These are phyloP conservation scores for Drosophila pseudoananassae DNA, from an alignment of 1,140 invertebrate species.

Conservation along the genomic window DNA sequence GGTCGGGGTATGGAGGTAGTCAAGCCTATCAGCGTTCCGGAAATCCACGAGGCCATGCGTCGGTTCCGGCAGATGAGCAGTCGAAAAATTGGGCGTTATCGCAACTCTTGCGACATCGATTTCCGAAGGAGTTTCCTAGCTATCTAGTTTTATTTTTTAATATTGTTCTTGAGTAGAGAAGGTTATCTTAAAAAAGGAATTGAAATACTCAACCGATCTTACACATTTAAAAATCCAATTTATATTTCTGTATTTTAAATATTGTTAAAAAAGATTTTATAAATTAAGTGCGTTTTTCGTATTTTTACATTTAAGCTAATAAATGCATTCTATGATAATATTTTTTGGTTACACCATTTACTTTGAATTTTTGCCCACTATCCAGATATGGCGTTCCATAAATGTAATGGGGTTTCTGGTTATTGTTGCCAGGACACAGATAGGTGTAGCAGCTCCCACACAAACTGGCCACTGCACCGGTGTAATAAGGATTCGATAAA, in stretches of 20 bases:
- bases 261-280: too few species aligned
- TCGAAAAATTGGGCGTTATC: conserved; percentile 74
- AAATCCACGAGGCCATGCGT: conserved; percentile 83
- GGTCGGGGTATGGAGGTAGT: conserved; percentile 81
- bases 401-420: neutral
- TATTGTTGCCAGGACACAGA: neutral
- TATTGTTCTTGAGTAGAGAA: neutral
- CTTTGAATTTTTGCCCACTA: neutral
- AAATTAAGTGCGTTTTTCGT: too few species aligned
- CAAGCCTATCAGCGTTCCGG: conserved; percentile 79
- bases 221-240: too few species aligned
- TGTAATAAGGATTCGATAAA: conserved; percentile 52
- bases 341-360: neutral
- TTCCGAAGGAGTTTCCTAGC: conserved; percentile 75
- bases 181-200: too few species aligned
- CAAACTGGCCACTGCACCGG: neutral
- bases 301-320: neutral
- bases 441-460: neutral
- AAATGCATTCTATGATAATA: neutral
- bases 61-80: conserved; percentile 75
- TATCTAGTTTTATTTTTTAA: conserved; percentile 50
- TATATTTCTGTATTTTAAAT: too few species aligned
- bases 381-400: neutral
- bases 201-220: neutral
- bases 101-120: conserved; percentile 76